phyloP scores from a whole-genome alignment of 2,113 vertebrate species.

The Paralichthys olivaceus region DNA sequence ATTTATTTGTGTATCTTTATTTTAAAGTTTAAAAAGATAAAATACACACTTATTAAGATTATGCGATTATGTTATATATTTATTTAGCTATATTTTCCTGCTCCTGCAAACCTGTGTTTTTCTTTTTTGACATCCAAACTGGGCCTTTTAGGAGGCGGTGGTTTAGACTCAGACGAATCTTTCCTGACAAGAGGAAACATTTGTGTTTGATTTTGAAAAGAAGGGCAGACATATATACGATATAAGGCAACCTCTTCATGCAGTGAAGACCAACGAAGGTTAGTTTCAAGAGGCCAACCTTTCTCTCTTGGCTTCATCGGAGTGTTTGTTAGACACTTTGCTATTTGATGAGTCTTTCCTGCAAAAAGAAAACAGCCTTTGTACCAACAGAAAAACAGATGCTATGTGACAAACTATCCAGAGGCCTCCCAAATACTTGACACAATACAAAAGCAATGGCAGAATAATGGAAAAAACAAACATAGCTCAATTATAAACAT shows the following conservation, averaged over 20 bases:
- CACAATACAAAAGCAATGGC: not conserved
- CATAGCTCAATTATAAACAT: not conserved
- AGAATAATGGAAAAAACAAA: not conserved
- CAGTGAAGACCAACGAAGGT: not conserved
- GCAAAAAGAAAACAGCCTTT: constrained; percentile 60
- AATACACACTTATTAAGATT: not conserved
- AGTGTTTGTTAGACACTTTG: constrained; percentile 75
- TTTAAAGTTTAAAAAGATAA: not conserved
- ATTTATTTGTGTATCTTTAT: too few relatives aligned
- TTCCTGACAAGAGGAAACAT: constrained; percentile 73
- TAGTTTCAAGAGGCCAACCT: constrained; percentile 66
- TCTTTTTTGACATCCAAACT: constrained; percentile 76
- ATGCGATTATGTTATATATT: not conserved
- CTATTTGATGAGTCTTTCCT: constrained; percentile 78
- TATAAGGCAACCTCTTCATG: not conserved
- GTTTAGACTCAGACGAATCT: constrained; percentile 75
- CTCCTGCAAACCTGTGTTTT: constrained; percentile 78
- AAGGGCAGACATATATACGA: not conserved
- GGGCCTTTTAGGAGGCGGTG: constrained; percentile 64
- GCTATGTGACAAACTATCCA: not conserved
- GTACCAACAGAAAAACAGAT: not conserved
- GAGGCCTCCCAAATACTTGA: not conserved
- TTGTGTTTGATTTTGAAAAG: constrained; percentile 25
- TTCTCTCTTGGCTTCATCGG: constrained; percentile 77
- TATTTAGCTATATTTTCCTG: not conserved